These are phyloP conservation scores for Drosophila monieri DNA, from an alignment of 2,888 invertebrate species.

Conservation along the genomic window DNA sequence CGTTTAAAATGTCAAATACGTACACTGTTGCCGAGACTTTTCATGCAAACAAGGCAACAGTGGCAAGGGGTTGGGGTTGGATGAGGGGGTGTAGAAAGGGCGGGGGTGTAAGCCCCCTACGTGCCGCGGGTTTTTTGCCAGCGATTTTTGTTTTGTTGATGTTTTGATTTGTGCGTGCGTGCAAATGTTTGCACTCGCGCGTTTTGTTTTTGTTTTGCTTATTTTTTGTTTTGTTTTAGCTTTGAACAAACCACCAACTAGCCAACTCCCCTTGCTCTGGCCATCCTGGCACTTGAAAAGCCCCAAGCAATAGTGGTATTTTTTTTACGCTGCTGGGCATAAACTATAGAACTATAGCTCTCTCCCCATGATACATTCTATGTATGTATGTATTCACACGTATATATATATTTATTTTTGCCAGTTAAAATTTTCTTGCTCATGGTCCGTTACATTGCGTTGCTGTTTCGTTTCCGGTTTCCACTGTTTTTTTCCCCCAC, in stretches of 20 bases:
- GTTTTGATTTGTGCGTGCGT: slow-evolving; percentile 77
- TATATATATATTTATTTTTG: slow-evolving; percentile 35
- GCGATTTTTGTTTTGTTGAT: slow-evolving; percentile 69
- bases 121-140: slow-evolving; percentile 62
- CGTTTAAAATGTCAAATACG: slow-evolving; percentile 78
- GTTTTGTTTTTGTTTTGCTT: slow-evolving; percentile 58
- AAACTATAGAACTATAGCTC: slow-evolving; percentile 35
- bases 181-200: slow-evolving; percentile 74
- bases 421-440: slow-evolving; percentile 49
- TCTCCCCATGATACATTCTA: slow-evolving; percentile 5
- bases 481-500: slow-evolving; percentile 11
- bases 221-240: slow-evolving; percentile 35
- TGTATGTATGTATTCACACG: slow-evolving; percentile 8
- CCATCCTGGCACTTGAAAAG: slow-evolving; percentile 24
- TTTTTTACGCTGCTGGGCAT: slow-evolving; percentile 5
- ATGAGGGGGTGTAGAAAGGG: slow-evolving; percentile 1
- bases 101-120: slow-evolving; percentile 30
- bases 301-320: slow-evolving; percentile 30
- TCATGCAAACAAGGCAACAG: slow-evolving; percentile 53
- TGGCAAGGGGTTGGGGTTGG: background rate
- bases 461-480: slow-evolving; percentile 3
- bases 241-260: slow-evolving; percentile 44
- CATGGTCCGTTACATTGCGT: slow-evolving; percentile 17
- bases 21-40: slow-evolving; percentile 73
- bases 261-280: slow-evolving; percentile 11